Percentiles rank a stretch among this genome's conserved stretches.
phyloP scores from a whole-genome alignment of 2,113 vertebrate genomes.

The Narcine bancroftii region DNA sequence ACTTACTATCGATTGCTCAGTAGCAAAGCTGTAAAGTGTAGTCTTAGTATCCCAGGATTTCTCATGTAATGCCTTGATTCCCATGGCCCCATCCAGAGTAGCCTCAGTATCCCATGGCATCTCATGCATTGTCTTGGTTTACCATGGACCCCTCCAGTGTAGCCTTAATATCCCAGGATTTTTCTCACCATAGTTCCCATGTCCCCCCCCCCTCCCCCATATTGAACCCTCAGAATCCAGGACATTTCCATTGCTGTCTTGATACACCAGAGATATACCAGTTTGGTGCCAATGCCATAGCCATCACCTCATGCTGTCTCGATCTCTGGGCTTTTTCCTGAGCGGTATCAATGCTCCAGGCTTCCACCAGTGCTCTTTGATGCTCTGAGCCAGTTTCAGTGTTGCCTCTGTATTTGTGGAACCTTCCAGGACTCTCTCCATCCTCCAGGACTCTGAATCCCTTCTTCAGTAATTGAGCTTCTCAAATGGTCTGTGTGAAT shows the following conservation, averaged over 20 bases:
- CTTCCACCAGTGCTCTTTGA: not conserved
- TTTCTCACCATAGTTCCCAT: no score
- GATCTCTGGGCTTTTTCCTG: not conserved
- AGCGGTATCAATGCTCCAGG: not conserved
- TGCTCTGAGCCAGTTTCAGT: not conserved
- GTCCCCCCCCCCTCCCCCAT: no score
- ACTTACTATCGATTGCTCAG: not conserved
- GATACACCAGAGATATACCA: not conserved
- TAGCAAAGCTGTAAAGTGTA: not conserved
- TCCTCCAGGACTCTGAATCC: no score
- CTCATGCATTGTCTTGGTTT: not conserved
- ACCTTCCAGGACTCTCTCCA: not conserved
- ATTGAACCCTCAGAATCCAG: not conserved
- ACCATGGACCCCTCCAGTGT: not conserved
- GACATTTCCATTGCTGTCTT: not conserved
- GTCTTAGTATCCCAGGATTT: not conserved
- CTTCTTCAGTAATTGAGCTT: not conserved
- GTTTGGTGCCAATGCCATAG: not conserved
- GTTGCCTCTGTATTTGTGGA: not conserved
- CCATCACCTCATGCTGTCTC: not conserved
- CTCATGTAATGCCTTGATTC: not conserved
- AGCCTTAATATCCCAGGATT: not conserved
- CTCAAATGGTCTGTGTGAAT: not conserved
- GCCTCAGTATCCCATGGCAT: not conserved
- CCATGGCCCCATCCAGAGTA: not conserved